A percentile compares a stretch with the other conserved stretches of the same genome.
phyloP scores from a whole-genome alignment of 2,888 invertebrate species.

The Dicycla oo region DNA sequence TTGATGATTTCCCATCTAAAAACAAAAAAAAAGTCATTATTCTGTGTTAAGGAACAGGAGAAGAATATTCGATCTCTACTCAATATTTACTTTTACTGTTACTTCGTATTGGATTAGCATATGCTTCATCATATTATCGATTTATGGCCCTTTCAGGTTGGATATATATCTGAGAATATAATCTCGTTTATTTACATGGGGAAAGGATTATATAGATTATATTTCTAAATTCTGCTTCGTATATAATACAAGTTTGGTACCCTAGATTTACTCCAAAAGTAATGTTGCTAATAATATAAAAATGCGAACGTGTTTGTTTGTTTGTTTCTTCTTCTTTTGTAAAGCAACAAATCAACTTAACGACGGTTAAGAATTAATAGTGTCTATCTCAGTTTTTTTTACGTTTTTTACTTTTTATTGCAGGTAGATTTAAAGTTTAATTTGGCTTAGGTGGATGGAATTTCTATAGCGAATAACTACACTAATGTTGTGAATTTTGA shows the following conservation, averaged over 20 bases:
- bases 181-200: background rate
- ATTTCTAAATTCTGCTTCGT: background rate
- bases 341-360: too few relatives aligned
- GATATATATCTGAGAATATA: background rate
- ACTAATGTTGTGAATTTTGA: too few relatives aligned
- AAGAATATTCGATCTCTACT: background rate
- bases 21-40: too few relatives aligned
- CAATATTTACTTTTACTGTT: slow-evolving; percentile 12
- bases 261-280: background rate
- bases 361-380: too few relatives aligned
- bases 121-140: slow-evolving; percentile 24
- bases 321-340: too few relatives aligned
- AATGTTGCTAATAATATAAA: background rate
- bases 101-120: slow-evolving; percentile 5
- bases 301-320: too few relatives aligned
- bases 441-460: too few relatives aligned
- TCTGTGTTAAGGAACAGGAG: background rate
- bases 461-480: too few relatives aligned
- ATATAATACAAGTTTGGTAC: background rate
- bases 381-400: too few relatives aligned
- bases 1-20: too few relatives aligned
- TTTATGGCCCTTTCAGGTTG: slow-evolving; percentile 3
- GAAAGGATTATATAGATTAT: background rate
- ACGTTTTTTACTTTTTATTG: too few relatives aligned
- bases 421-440: too few relatives aligned